Evolutionary conservation across 2,113 vertebrate genomes (phyloP), one percentile per base, ranked within the genome.

Genomic region (Rhegmatorhina hoffmannsi): DNA sequence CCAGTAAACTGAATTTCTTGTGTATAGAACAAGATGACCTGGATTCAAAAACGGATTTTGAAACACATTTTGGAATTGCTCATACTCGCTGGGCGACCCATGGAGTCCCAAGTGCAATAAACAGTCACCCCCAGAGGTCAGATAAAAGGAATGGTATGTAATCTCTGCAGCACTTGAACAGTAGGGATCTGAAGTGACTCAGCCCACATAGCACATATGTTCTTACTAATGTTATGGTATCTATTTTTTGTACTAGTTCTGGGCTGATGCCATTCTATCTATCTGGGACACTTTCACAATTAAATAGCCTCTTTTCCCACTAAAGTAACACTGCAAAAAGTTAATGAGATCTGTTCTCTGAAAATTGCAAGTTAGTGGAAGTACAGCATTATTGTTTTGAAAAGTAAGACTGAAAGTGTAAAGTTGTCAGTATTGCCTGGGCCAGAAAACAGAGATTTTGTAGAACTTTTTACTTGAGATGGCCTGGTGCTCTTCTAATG

Each of bases 51-150:
- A 97, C 97, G 66, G 98, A 99, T 83, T 98, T 99, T 94, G 97
- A 96, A 93, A 99, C 98, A 8, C 99, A 99, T 95, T 99, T 99
- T 31, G 99, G 99, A 93, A 97, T 99, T 26, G 99, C 99, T 89
- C 99, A 99, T 94, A 99, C 99, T 19, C 99, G 99, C 85, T 99
- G 99, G 99, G 99, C 99, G 2, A 99, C 99, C 36, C 99, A 99
- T 0, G 99, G 99, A 62, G 98, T 97, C 76, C 99, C 99, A 34
- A 99, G 97, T 77, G 97, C 98, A 5, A 60, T 99, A 92, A 99
- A 99, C 97, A 98, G 99, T 92, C 99, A 99, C 87, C 99, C 99
- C 9, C 99, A 99, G 34, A 98, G 99, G 69, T 99, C 99, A 2
- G 99, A 99, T 97, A 99, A 99, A 96, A 91, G 98, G 62, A 99